Base-by-base conservation (phyloP, 2,888 invertebrate species). In the Cyclophora albipunctata region DNA sequence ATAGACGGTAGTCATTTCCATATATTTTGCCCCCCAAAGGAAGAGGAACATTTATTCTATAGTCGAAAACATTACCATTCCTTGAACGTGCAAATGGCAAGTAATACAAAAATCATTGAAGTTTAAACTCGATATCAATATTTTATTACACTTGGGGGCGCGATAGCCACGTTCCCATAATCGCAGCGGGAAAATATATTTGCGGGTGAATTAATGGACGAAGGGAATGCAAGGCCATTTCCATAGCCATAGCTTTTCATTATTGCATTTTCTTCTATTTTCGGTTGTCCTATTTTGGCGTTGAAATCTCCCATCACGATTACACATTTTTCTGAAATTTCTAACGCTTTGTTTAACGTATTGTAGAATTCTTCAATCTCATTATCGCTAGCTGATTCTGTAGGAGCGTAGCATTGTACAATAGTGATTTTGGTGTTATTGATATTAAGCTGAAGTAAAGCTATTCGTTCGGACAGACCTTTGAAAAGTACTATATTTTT, bases 391-490 rank as follows among this genome's bases (percentile, higher is more conserved):
- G 20, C 43, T 7, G 4, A 4, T 33, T 43, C 43, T 43, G 43
- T 43, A 20, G 43, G 43, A 3, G 43, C 43, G 33, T 43, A 43
- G 3, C 5, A 3, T 33, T 43, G 43, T n/a, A 42, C n/a, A 7
- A 42, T 42, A n/a, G 42, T n/a, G 7, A 7, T 4, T 7, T 4
- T 42, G 7, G 5, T n/a, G 7, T 45, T 45, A 3, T 49, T 4
- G 7, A 5, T 45, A 40, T 52, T n/a, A 2, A 52, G 0, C 20
- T 49, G 40, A 1, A 52, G 40, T 35, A 52, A 2, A 4, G 40
- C 45, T 0, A 49, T 43, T 47, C 52, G 3, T 44, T 52, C 52
- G 3, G 47, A 45, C 5, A 52, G 6, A 2, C 49, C 49, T 6
- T 3, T 6, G 6, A 52, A 52, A 3, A 5, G 45, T 34, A 40